Evolutionary conservation across 2,888 invertebrate genomes (phyloP).

Genomic region (Microplitis manilae): DNA sequence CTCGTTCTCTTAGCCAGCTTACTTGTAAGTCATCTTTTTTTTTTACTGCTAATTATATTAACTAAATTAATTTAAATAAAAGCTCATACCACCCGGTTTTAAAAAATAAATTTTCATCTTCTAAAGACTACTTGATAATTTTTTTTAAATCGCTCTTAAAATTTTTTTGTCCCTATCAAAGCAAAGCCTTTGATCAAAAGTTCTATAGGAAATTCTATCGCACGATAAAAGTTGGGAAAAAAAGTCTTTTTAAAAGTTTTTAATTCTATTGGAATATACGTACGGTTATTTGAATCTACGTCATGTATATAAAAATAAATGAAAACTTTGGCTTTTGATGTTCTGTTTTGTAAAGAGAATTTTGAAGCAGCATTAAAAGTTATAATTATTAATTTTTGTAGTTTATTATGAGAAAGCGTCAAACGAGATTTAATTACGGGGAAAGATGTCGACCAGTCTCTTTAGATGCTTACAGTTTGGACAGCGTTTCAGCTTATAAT

Average conservation of each 20-base stretch:
- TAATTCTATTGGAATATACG: not conserved
- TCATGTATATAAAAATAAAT: not conserved
- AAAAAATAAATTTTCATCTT: not conserved
- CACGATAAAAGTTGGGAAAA: not conserved
- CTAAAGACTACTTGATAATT: not conserved
- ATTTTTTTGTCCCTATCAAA: not conserved
- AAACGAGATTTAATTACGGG: slow-evolving; percentile 86
- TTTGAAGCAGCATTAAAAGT: not conserved
- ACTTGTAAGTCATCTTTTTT: slow-evolving; percentile 74
- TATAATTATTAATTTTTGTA: slow-evolving; percentile 63
- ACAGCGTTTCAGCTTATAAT: slow-evolving; percentile 88
- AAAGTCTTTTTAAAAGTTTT: not conserved
- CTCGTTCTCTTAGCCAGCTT: slow-evolving; percentile 84
- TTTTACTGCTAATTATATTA: not conserved
- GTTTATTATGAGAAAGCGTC: slow-evolving; percentile 86
- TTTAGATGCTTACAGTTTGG: slow-evolving; percentile 90
- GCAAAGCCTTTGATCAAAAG: not conserved
- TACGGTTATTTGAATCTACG: not conserved
- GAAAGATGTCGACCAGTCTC: slow-evolving; percentile 91
- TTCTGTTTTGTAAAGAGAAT: not conserved
- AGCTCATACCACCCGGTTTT: not conserved
- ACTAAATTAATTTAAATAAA: not conserved
- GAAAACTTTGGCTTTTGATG: not conserved
- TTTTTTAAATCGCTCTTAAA: not conserved
- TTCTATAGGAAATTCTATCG: not conserved